A percentile compares a stretch with the other conserved stretches of the same genome.
Evolutionary conservation across 1,140 invertebrate species (phyloP).

Genomic region (Caenorhabditis elegans): DNA sequence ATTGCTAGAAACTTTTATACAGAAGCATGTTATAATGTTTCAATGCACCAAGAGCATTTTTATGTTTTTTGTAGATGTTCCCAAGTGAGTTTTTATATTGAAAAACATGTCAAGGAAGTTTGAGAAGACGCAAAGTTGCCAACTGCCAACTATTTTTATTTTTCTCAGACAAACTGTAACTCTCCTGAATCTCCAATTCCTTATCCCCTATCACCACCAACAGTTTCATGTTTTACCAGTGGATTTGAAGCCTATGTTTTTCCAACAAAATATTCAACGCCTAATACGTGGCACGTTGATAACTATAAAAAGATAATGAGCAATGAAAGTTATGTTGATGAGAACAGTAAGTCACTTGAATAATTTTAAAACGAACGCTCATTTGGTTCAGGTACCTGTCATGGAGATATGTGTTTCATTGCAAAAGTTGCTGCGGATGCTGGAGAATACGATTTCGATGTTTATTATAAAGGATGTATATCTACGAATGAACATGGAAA

Average conservation of each 20-base stretch:
- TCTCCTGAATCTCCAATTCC: not conserved
- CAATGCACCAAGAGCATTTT: not conserved
- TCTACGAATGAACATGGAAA: not conserved
- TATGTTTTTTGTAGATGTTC: not conserved
- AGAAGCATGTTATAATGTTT: not conserved
- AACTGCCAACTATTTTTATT: too few species aligned
- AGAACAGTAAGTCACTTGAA: not conserved
- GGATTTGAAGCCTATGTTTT: not conserved
- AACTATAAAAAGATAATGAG: not conserved
- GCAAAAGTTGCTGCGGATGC: not conserved
- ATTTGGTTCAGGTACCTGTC: not conserved
- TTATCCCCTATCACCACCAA: not conserved
- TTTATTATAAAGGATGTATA: not conserved
- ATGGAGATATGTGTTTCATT: not conserved
- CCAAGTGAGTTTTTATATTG: not conserved
- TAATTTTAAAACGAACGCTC: not conserved
- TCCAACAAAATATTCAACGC: not conserved
- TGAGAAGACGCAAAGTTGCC: too few species aligned
- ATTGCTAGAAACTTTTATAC: not conserved
- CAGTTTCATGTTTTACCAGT: not conserved
- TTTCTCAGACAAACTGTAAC: not conserved
- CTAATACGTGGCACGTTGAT: not conserved
- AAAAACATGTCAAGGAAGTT: too few species aligned
- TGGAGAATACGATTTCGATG: not conserved
- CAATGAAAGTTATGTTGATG: not conserved